Conservation (phyloP, 37 sponge, comb jelly and placozoan species). For the Tethya wilhelma region DNA sequence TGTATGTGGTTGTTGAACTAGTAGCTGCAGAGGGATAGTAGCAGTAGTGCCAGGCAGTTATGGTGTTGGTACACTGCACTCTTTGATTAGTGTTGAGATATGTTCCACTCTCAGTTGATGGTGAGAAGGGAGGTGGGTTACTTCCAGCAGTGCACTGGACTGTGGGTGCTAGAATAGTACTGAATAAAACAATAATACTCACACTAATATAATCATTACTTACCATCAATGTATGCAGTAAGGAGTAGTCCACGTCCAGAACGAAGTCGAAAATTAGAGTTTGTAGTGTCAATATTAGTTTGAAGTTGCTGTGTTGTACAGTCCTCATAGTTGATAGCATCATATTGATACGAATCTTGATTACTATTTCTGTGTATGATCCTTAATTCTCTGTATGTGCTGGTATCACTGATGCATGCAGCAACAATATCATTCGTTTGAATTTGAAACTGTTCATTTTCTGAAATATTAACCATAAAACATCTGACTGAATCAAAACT, state of each 20-base stretch:
- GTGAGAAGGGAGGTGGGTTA: too few species aligned
- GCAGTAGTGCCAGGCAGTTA: not conserved
- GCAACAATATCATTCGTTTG: not conserved
- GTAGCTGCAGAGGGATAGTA: not conserved
- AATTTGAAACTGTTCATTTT: not conserved
- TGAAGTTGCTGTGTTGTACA: not conserved
- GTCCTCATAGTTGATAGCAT: not conserved
- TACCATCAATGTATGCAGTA: too few species aligned
- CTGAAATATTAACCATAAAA: not conserved
- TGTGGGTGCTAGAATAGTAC: too few species aligned
- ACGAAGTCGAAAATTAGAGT: too few species aligned
- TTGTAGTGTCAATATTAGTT: too few species aligned
- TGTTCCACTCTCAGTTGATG: constrained; percentile 21
- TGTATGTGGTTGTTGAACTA: not conserved
- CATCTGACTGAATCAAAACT: not conserved
- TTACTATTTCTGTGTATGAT: not conserved
- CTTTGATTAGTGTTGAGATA: constrained; percentile 10
- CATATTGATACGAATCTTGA: not conserved
- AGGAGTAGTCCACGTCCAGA: too few species aligned
- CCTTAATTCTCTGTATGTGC: not conserved
- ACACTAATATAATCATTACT: too few species aligned
- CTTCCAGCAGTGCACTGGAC: too few species aligned
- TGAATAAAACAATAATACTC: too few species aligned
- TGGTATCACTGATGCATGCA: not conserved
- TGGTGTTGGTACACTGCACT: not conserved